phyloP scores from a whole-genome alignment of 2,113 vertebrate species.

The Cervus canadensis region DNA sequence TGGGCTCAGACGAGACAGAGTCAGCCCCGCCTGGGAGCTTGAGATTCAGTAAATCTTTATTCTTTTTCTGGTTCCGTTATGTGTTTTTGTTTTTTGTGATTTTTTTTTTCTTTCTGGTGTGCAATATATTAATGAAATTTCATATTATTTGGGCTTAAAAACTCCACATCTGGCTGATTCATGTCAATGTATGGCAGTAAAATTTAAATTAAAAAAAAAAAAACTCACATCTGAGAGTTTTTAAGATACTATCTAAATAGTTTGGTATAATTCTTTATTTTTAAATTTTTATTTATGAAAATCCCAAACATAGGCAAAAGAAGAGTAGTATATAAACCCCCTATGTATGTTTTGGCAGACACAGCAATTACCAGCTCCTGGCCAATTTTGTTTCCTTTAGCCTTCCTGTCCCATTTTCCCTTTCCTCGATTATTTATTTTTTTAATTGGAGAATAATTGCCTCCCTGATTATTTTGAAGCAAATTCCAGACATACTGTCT shows the following conservation, averaged over 20 bases:
- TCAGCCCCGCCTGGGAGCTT: background rate
- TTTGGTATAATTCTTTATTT: constrained; percentile 8
- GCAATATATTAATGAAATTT: background rate
- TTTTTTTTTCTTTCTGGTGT: background rate
- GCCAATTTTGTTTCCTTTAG: background rate
- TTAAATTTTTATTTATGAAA: background rate
- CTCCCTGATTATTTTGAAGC: background rate
- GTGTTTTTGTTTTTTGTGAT: background rate
- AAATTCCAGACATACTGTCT: background rate
- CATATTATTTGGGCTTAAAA: background rate
- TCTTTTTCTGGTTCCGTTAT: background rate
- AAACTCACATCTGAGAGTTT: background rate
- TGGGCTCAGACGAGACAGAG: background rate
- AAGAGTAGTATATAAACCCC: background rate
- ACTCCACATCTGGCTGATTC: background rate
- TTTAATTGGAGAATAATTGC: background rate
- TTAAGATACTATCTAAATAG: background rate
- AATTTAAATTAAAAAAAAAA: background rate
- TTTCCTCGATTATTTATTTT: background rate
- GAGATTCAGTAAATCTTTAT: constrained; percentile 1
- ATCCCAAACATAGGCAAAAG: background rate
- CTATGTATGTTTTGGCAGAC: accelerated
- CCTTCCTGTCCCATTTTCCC: background rate
- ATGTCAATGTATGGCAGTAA: background rate
- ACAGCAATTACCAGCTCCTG: background rate